Evolutionary conservation across 2,113 vertebrate genomes (phyloP).

Genomic region (Sceloporus undulatus): DNA sequence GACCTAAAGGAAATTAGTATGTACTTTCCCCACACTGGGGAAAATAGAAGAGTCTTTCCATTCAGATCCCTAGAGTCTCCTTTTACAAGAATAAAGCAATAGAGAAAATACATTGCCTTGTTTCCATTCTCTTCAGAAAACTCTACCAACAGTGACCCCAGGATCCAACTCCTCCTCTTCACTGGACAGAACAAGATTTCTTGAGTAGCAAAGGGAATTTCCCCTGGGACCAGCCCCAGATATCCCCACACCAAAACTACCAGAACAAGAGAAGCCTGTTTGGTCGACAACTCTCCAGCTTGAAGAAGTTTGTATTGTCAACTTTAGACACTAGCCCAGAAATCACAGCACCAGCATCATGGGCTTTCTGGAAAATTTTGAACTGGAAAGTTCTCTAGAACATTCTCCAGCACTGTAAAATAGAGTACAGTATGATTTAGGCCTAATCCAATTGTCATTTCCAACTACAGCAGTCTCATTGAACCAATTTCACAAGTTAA

Average conservation of each 20-base stretch:
- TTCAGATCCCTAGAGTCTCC: constrained; percentile 66
- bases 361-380: background rate
- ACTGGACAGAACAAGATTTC: background rate
- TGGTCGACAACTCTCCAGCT: background rate
- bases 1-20: constrained; percentile 80
- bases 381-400: background rate
- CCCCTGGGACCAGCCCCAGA: background rate
- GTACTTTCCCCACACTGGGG: constrained; percentile 59
- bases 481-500: no score
- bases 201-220: background rate
- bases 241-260: background rate
- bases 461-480: no score
- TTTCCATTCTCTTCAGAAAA: no score
- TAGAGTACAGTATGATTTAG: no score
- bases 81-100: accelerated
- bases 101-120: background rate
- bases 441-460: no score
- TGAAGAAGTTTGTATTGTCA: background rate
- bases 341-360: background rate
- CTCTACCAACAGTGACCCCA: no score
- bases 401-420: no score
- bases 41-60: constrained; percentile 47
- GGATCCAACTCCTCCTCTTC: background rate
- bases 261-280: background rate
- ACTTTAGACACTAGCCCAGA: background rate